These are phyloP conservation scores for Andrena fulva DNA, from an alignment of 2,888 invertebrate species.

Conservation along the genomic window DNA sequence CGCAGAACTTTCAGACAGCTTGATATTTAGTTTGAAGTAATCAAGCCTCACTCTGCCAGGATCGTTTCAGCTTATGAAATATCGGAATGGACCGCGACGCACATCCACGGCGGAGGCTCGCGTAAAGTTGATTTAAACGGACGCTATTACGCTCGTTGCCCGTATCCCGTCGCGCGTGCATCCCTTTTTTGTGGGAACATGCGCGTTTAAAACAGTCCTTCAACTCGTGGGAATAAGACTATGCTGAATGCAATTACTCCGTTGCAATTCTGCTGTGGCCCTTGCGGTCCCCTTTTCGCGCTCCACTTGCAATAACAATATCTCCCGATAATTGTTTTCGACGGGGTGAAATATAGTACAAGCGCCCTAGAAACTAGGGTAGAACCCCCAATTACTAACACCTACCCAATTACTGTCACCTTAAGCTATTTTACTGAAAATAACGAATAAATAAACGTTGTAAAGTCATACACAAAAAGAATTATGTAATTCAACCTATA, in stretches of 20 bases:
- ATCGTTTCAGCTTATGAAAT: too few relatives aligned
- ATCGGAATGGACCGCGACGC: background rate
- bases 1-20: too few relatives aligned
- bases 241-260: slow-evolving; percentile 37
- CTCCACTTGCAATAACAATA: background rate
- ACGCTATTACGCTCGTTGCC: slow-evolving; percentile 66
- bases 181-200: slow-evolving; percentile 70
- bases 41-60: too few relatives aligned
- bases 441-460: too few relatives aligned
- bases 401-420: too few relatives aligned
- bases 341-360: too few relatives aligned
- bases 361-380: too few relatives aligned
- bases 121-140: slow-evolving; percentile 64
- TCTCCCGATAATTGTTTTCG: background rate
- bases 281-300: background rate
- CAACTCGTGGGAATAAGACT: slow-evolving; percentile 70
- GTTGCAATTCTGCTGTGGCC: background rate
- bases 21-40: too few relatives aligned
- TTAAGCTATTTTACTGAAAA: too few relatives aligned
- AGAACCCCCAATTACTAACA: too few relatives aligned
- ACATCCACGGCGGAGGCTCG: slow-evolving; percentile 33
- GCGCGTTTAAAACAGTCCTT: slow-evolving; percentile 55
- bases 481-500: too few relatives aligned
- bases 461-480: too few relatives aligned
- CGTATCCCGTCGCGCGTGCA: slow-evolving; percentile 60